A percentile compares a stretch with the other conserved stretches of the same genome.
Conservation (phyloP, 2,113 vertebrate species). For the Pluvianellus socialis region DNA sequence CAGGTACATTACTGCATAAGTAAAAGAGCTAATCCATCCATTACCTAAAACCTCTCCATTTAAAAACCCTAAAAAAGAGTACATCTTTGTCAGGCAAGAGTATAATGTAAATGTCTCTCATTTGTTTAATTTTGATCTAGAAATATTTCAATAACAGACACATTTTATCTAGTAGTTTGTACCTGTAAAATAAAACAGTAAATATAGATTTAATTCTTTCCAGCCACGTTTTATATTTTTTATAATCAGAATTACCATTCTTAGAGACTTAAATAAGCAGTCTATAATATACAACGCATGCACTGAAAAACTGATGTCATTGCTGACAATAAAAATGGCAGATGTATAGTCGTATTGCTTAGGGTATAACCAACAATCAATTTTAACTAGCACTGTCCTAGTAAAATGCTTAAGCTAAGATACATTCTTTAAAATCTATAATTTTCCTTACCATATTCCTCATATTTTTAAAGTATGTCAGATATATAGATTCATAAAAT, state of each 20-base stretch:
- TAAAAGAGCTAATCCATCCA: slow-evolving; percentile 16
- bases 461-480: neutral
- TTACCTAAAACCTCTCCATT: slow-evolving; percentile 5
- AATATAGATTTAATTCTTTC: neutral
- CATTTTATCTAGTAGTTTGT: slow-evolving; percentile 45
- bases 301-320: neutral
- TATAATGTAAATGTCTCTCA: neutral
- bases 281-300: neutral
- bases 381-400: neutral
- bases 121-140: slow-evolving; percentile 51
- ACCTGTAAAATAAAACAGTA: slow-evolving; percentile 25
- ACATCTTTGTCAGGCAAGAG: slow-evolving; percentile 15
- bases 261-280: neutral
- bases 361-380: neutral
- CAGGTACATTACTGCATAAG: slow-evolving; percentile 36
- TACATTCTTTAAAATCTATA: neutral
- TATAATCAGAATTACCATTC: neutral
- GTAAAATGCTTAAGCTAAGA: neutral
- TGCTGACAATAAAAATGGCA: slow-evolving; percentile 12
- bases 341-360: neutral
- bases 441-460: neutral
- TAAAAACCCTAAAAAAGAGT: slow-evolving; percentile 13
- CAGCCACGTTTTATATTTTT: neutral
- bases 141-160: neutral
- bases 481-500: neutral